Percentiles rank a stretch among this genome's conserved stretches.
These are phyloP conservation scores for Cyrtodaria siliqua DNA, from an alignment of 2,888 invertebrate genomes.

Conservation along the genomic window DNA sequence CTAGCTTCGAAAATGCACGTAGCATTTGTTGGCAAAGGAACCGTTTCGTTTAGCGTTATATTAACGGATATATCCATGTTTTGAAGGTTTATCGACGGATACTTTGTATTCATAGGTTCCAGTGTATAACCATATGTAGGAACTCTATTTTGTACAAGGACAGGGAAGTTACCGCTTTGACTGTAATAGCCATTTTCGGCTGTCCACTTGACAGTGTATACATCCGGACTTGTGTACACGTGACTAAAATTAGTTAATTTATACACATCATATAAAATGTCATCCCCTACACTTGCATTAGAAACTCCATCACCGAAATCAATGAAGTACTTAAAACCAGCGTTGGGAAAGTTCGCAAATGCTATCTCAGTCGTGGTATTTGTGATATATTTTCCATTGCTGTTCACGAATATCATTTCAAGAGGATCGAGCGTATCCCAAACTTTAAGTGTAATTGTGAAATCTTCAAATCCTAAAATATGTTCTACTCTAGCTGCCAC, in stretches of 20 bases:
- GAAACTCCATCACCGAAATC: constrained; percentile 49
- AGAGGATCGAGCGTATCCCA: neutral
- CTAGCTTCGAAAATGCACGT: constrained; percentile 48
- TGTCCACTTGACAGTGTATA: constrained; percentile 45
- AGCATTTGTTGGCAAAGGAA: constrained; percentile 54
- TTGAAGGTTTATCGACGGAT: constrained; percentile 57
- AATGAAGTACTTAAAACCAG: constrained; percentile 49
- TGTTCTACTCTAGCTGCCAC: constrained; percentile 28
- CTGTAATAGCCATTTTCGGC: constrained; percentile 39
- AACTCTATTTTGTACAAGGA: constrained; percentile 55
- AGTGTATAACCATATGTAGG: constrained; percentile 34
- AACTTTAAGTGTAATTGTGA: constrained; percentile 20
- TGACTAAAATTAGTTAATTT: constrained; percentile 41
- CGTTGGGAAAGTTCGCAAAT: constrained; percentile 48
- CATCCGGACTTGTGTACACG: constrained; percentile 25
- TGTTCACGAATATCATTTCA: neutral
- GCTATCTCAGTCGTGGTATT: constrained; percentile 28
- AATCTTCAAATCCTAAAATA: constrained; percentile 21
- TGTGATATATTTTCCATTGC: neutral
- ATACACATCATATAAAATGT: constrained; percentile 27
- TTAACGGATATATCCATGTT: constrained; percentile 33
- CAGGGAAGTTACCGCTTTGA: constrained; percentile 30
- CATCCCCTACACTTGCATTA: constrained; percentile 10
- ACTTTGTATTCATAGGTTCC: constrained; percentile 45
- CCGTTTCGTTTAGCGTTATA: constrained; percentile 37